Evolutionary conservation across 2,113 vertebrate genomes (phyloP).

Genomic region (Agelaius tricolor): DNA sequence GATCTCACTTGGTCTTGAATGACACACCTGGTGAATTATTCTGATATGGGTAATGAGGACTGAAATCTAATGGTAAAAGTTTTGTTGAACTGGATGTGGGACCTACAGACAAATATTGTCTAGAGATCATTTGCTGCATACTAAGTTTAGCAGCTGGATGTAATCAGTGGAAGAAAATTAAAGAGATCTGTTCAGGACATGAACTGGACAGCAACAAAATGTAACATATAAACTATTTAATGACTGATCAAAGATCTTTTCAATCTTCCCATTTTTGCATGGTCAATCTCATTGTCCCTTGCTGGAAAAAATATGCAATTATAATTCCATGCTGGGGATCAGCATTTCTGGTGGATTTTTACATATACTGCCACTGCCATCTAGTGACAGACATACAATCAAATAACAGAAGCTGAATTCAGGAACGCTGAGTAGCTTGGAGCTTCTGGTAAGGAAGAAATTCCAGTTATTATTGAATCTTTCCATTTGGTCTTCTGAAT

Average conservation of each 20-base stretch:
- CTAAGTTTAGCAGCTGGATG: not conserved
- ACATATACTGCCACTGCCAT: not conserved
- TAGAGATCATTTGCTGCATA: not conserved
- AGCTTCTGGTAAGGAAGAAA: not conserved
- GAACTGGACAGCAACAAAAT: not conserved
- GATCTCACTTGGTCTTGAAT: not conserved
- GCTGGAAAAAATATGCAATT: not conserved
- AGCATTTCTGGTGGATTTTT: not conserved
- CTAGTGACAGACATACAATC: not conserved
- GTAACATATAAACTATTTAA: not conserved
- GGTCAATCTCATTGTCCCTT: not conserved
- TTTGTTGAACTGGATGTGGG: not conserved
- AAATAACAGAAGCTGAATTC: not conserved
- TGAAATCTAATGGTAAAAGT: not conserved
- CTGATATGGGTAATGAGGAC: not conserved
- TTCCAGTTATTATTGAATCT: not conserved
- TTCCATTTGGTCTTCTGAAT: not conserved
- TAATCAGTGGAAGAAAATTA: not conserved
- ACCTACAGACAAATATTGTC: not conserved
- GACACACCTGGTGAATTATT: not conserved
- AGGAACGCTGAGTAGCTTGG: rapidly evolving
- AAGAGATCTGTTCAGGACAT: not conserved
- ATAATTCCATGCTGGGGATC: not conserved
- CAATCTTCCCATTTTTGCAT: not conserved
- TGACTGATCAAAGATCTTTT: not conserved